Evolutionary conservation across 2,888 invertebrate genomes (phyloP), one percentile per base, ranked within the genome.

Genomic region (Pasiphila rectangulata): DNA sequence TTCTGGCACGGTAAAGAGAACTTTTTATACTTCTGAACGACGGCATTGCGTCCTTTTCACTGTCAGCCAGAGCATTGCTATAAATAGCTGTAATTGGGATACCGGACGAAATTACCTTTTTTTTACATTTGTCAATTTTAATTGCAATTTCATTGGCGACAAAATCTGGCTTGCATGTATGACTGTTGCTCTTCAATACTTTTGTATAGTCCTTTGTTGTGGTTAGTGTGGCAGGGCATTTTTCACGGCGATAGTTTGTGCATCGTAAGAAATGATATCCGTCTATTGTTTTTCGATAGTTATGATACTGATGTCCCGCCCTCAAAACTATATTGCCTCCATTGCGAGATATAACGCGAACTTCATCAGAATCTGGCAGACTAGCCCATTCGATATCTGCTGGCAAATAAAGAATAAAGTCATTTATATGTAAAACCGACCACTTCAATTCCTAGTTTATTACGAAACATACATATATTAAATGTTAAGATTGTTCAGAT

Each of bases 281-380:
- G 12, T 39, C 21, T 29, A n/a, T n/a, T 29, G 17, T 36, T 20
- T 29, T 17, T 39, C 9, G n/a, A n/a, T 30, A 1, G 4, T 9
- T 7, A 17, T 19, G 16, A 13, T 46, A 46, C 10, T 24, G 46
- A 5, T 30, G 19, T 6, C 46, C 46, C 7, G 16, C 19, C 29
- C 30, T 41, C 15, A 46, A 21, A 19, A 36, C 2, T n/a, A 41
- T 30, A 6, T n/a, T 29, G 9, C 40, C 46, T 24, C 36, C 24
- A 0, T 17, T 24, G 6, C 35, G 23, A 7, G 23, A 19, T 23
- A 46, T 24, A 6, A 46, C 35, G n/a, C 4, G 25, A 12, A 45
- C 39, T 25, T 32, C 16, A 32, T 15, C 19, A 19, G 23, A 9
- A 13, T 13, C 9, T 23, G 30, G 16, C 24, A 10, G 17, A 5